phyloP scores from a whole-genome alignment of 2,888 invertebrate species.

The Euzetes globulus region DNA sequence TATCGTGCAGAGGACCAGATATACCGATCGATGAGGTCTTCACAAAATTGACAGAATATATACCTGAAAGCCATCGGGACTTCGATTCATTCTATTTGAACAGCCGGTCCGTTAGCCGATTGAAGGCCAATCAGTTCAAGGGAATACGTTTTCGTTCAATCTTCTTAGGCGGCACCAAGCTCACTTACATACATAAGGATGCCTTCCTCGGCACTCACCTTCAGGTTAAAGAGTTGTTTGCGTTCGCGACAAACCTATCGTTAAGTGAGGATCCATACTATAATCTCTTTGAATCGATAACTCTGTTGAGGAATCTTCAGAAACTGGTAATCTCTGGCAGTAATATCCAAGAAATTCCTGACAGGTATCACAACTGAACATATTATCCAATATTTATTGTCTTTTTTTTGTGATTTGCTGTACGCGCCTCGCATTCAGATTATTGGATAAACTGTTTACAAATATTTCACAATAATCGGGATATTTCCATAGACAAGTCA shows the following conservation, averaged over 20 bases:
- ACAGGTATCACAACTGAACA: slow-evolving; percentile 6
- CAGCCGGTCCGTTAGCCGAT: slow-evolving; percentile 17
- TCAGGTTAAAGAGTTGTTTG: neutral
- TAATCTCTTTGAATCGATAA: slow-evolving; percentile 26
- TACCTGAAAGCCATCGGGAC: neutral
- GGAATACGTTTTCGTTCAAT: slow-evolving; percentile 17
- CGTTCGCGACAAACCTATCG: slow-evolving; percentile 19
- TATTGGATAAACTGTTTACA: no score
- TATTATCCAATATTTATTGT: no score
- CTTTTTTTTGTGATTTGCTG: no score
- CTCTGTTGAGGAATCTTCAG: slow-evolving; percentile 14
- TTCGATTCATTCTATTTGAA: slow-evolving; percentile 28
- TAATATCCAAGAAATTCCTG: slow-evolving; percentile 25
- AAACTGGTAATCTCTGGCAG: slow-evolving; percentile 18
- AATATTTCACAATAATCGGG: no score
- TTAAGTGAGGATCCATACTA: neutral
- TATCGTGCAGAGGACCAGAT: slow-evolving; percentile 14
- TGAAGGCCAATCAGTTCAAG: slow-evolving; percentile 11
- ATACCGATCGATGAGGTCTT: neutral
- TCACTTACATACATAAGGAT: slow-evolving; percentile 22
- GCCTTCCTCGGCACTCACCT: slow-evolving; percentile 30
- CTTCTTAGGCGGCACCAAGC: slow-evolving; percentile 20
- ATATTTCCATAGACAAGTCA: no score
- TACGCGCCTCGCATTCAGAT: no score
- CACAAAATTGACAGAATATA: neutral